Evolutionary conservation across 2,888 invertebrate genomes (phyloP).

Genomic region (Apamea sordens): DNA sequence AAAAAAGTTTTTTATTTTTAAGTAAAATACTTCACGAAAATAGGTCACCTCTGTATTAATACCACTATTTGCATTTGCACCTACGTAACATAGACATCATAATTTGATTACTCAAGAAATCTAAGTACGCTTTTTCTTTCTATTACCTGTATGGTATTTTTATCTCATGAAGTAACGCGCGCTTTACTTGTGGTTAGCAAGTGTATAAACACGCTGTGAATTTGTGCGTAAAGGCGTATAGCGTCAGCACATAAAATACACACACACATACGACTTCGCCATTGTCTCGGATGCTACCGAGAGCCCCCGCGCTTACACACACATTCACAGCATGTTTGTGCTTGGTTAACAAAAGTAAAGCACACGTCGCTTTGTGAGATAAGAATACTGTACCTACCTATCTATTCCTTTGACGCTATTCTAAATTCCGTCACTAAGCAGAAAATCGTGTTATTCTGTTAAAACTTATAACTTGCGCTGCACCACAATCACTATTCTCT

Average conservation of each 20-base stretch:
- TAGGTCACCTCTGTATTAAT: not conserved
- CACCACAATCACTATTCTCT: conserved; percentile 6
- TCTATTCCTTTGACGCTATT: not conserved
- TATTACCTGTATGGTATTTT: not conserved
- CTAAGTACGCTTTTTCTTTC: not conserved
- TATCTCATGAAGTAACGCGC: no score
- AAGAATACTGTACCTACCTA: not conserved
- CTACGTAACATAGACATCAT: not conserved
- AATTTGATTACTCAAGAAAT: not conserved
- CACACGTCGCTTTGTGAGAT: no score
- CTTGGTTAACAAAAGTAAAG: no score
- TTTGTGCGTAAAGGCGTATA: no score
- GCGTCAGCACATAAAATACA: no score
- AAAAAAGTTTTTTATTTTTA: not conserved
- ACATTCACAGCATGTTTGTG: no score
- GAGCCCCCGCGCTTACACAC: no score
- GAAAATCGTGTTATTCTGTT: not conserved
- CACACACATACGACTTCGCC: no score
- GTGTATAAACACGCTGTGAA: no score
- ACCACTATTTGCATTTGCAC: not conserved
- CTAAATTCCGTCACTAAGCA: no score
- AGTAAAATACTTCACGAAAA: not conserved
- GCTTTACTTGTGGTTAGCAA: no score
- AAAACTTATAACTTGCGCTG: conserved; percentile 32
- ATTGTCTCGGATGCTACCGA: no score